Conservation (phyloP, 2,888 invertebrate genomes). For the Heliconius cydno region DNA sequence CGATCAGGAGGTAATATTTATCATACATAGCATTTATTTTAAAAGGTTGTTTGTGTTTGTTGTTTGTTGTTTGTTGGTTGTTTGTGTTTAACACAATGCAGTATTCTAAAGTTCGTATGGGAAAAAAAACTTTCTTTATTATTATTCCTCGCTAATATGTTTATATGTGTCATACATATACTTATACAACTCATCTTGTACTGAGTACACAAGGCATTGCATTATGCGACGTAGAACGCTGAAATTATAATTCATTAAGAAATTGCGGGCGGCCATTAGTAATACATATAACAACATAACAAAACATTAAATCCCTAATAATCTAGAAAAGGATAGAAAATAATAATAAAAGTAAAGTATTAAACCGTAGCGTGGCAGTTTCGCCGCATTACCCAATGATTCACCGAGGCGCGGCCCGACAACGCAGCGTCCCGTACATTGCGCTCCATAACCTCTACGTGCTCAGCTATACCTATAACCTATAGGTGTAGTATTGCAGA, state of each 20-base stretch:
- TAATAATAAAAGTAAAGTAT: constrained; percentile 52
- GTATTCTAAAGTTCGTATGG: too few relatives aligned
- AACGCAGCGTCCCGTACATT: constrained; percentile 60
- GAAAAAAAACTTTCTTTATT: too few relatives aligned
- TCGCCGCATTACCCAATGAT: constrained; percentile 72
- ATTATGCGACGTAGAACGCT: too few relatives aligned
- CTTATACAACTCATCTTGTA: too few relatives aligned
- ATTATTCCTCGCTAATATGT: too few relatives aligned
- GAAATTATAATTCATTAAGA: not conserved
- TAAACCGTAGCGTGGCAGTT: constrained; percentile 52
- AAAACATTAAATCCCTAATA: not conserved
- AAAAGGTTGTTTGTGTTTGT: too few relatives aligned
- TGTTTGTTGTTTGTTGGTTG: too few relatives aligned
- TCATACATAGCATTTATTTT: not conserved
- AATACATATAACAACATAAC: not conserved
- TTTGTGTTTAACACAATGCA: too few relatives aligned
- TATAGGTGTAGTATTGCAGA: constrained; percentile 15
- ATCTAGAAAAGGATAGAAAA: constrained; percentile 4
- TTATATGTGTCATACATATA: too few relatives aligned
- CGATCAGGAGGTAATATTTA: not conserved
- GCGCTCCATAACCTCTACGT: constrained; percentile 49
- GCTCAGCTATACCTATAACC: constrained; percentile 5
- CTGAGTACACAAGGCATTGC: too few relatives aligned
- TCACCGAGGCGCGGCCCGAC: constrained; percentile 74
- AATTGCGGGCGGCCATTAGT: not conserved